Evolutionary conservation across 2,797 vertebrate genomes (phyloP).

Genomic region (Acropternis orthonyx): DNA sequence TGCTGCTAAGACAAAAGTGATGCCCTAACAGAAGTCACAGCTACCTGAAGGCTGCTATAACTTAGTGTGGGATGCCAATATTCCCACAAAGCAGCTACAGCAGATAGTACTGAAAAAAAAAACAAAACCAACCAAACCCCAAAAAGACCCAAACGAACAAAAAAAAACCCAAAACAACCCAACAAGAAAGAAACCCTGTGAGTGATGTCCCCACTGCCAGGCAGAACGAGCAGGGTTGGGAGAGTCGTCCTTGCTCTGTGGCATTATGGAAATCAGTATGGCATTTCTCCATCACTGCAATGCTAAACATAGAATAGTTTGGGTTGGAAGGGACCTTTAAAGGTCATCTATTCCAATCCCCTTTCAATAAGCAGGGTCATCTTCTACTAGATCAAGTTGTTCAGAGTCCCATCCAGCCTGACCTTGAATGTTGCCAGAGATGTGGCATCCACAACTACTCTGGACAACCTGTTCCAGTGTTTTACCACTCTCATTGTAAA

Average conservation of each 20-base stretch:
- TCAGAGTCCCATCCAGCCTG: not conserved
- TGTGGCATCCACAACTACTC: not conserved
- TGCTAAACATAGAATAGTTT: not conserved
- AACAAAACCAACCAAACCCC: not conserved
- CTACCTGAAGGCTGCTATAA: not conserved
- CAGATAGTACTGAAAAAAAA: not conserved
- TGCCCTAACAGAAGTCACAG: not conserved
- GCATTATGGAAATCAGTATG: not conserved
- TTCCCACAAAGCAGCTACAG: not conserved
- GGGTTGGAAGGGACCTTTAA: not conserved
- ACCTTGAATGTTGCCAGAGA: not conserved
- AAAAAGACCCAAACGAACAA: too few species aligned
- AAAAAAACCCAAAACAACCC: too few species aligned
- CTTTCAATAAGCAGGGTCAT: not conserved
- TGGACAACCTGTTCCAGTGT: not conserved
- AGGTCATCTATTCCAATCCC: not conserved
- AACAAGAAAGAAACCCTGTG: not conserved
- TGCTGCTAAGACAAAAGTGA: not conserved
- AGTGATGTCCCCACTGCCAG: not conserved
- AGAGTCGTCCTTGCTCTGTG: not conserved
- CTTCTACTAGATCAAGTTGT: not conserved
- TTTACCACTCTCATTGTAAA: not conserved
- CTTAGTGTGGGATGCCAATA: not conserved
- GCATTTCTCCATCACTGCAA: not conserved
- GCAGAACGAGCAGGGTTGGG: not conserved